Evolutionary conservation across 2,113 vertebrate species (phyloP).

Genomic region (Nycticorax nycticorax): DNA sequence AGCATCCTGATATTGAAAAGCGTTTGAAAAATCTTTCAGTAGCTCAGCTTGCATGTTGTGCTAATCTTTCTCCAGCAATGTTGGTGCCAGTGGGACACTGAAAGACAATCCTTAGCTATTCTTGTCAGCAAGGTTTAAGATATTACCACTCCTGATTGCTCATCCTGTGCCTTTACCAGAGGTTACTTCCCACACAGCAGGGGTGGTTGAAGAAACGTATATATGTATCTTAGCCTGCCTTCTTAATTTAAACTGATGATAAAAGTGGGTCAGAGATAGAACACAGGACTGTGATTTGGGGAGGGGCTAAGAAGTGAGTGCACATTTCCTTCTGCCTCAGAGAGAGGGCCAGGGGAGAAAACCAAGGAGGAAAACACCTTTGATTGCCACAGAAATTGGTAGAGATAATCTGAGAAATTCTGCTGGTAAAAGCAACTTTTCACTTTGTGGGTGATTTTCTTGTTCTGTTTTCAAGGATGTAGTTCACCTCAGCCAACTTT

Average conservation of each 20-base stretch:
- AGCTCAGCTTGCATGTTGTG: background rate
- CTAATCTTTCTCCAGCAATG: background rate
- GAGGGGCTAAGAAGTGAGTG: background rate
- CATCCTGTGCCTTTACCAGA: background rate
- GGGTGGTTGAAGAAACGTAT: background rate
- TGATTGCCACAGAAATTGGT: background rate
- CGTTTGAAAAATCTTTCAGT: background rate
- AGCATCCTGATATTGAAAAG: background rate
- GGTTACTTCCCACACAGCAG: background rate
- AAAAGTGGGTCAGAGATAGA: background rate
- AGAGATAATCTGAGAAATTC: background rate
- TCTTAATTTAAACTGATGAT: background rate
- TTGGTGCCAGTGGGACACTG: background rate
- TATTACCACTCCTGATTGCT: fast-evolving
- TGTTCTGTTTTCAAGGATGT: background rate
- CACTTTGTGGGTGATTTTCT: background rate
- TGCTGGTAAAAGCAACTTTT: background rate
- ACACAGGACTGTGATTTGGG: background rate
- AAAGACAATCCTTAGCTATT: background rate
- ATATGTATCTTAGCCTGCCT: background rate
- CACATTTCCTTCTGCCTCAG: background rate
- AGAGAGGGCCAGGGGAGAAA: background rate
- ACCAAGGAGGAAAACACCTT: background rate
- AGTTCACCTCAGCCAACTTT: background rate
- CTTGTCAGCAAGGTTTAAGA: background rate